These are phyloP conservation scores for Oscheius sp. DNA, from an alignment of 2,888 invertebrate genomes.

Conservation along the genomic window DNA sequence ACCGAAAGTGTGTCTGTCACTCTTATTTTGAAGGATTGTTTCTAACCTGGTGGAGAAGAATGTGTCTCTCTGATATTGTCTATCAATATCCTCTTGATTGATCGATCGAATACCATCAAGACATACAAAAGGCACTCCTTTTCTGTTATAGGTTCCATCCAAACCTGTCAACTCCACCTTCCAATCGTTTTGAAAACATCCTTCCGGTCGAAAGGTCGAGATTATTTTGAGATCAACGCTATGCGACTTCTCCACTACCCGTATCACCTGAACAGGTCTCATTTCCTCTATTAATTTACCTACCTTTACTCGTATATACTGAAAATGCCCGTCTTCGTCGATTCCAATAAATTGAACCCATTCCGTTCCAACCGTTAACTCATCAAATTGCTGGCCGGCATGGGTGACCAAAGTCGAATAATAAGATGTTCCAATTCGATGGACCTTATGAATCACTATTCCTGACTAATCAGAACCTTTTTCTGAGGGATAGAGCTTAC, in stretches of 20 bases:
- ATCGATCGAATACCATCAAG: slow-evolving; percentile 5
- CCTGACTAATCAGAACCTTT: slow-evolving; percentile 25
- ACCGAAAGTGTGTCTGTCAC: slow-evolving; percentile 53
- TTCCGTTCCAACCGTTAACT: slow-evolving; percentile 62
- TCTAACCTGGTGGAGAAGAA: slow-evolving; percentile 35
- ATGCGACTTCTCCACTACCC: slow-evolving; percentile 30
- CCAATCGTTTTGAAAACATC: slow-evolving; percentile 10
- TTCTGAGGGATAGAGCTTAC: slow-evolving; percentile 12
- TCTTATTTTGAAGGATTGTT: neutral
- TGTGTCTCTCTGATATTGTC: slow-evolving; percentile 34
- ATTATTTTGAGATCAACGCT: slow-evolving; percentile 39
- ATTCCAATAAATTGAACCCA: slow-evolving; percentile 59
- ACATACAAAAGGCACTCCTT: slow-evolving; percentile 35
- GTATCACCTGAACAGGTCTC: slow-evolving; percentile 34
- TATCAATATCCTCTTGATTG: slow-evolving; percentile 32
- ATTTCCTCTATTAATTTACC: too few relatives aligned
- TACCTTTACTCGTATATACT: slow-evolving; percentile 42
- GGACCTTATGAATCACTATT: slow-evolving; percentile 63
- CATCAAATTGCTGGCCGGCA: slow-evolving; percentile 53
- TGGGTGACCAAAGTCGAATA: slow-evolving; percentile 65
- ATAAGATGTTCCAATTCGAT: slow-evolving; percentile 50
- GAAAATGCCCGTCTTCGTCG: slow-evolving; percentile 33
- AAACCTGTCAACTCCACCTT: neutral
- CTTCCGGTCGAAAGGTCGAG: slow-evolving; percentile 38
- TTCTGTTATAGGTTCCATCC: neutral